phyloP scores from a whole-genome alignment of 2,113 vertebrate species.

The Eublepharis macularius region DNA sequence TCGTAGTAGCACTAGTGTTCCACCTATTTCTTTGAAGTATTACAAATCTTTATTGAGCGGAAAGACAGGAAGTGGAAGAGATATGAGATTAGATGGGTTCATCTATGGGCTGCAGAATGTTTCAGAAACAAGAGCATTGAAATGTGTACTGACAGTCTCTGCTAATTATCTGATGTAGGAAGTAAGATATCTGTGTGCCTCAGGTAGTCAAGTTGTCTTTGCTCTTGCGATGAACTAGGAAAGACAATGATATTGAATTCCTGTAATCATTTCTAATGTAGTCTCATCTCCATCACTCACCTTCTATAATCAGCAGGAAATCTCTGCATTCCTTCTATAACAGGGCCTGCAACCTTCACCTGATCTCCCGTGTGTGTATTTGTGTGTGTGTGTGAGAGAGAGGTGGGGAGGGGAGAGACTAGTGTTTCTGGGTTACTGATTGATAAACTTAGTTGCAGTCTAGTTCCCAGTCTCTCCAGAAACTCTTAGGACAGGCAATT shows the following conservation, averaged over 20 bases:
- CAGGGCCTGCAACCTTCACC: neutral
- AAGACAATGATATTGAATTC: conserved; percentile 64
- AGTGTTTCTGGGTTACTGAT: neutral
- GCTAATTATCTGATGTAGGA: conserved; percentile 68
- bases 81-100: conserved; percentile 50
- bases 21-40: conserved; percentile 59
- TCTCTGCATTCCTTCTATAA: conserved; percentile 34
- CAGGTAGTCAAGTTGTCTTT: conserved; percentile 56
- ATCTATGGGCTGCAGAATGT: conserved; percentile 29
- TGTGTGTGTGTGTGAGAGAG: neutral
- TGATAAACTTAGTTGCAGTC: neutral
- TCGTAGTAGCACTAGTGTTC: conserved; percentile 11
- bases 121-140: conserved; percentile 37
- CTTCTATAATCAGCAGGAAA: conserved; percentile 52
- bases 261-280: conserved; percentile 54
- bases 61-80: conserved; percentile 48
- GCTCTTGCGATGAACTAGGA: conserved; percentile 50
- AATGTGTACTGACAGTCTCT: conserved; percentile 48
- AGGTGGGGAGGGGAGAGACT: neutral
- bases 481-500: neutral
- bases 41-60: conserved; percentile 44
- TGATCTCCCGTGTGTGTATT: no score
- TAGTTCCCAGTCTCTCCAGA: neutral
- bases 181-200: conserved; percentile 46
- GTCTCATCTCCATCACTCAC: conserved; percentile 57